Evolutionary conservation across 1,140 invertebrate genomes (phyloP).

Genomic region (Drosophila santomea): DNA sequence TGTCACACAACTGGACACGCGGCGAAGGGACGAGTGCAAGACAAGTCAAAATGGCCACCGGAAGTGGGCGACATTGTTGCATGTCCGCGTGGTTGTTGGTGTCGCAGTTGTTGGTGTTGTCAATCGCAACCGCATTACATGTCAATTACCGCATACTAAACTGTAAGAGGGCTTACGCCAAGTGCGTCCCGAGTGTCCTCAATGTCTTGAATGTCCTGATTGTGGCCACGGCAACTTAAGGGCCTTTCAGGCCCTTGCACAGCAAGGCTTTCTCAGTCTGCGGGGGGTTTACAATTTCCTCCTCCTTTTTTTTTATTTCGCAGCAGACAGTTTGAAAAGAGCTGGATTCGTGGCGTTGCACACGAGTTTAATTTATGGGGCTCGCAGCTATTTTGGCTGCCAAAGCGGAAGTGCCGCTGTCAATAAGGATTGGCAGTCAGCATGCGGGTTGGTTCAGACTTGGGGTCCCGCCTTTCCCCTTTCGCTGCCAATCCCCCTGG

Average conservation of each 20-base stretch:
- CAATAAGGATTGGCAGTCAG: constrained; percentile 80
- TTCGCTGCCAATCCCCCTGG: background rate
- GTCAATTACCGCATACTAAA: constrained; percentile 81
- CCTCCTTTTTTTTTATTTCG: constrained; percentile 4
- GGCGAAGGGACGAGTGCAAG: background rate
- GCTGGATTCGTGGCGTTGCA: constrained; percentile 75
- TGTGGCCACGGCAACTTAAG: constrained; percentile 39
- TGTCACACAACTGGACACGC: constrained; percentile 52
- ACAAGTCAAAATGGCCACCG: constrained; percentile 71
- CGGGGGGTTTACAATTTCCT: background rate
- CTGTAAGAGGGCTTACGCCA: constrained; percentile 71
- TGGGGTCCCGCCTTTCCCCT: constrained; percentile 15
- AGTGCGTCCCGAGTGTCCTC: constrained; percentile 53
- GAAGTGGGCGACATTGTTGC: constrained; percentile 75
- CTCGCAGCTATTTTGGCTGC: constrained; percentile 81
- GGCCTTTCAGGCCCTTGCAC: constrained; percentile 14
- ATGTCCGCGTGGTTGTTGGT: constrained; percentile 36
- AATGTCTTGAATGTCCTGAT: constrained; percentile 35
- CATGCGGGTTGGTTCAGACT: constrained; percentile 52
- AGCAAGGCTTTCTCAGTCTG: constrained; percentile 20
- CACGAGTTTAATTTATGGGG: constrained; percentile 79
- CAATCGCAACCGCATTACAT: constrained; percentile 81
- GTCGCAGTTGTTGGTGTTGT: constrained; percentile 63
- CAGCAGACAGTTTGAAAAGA: constrained; percentile 26
- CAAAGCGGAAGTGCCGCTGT: constrained; percentile 80